Evolutionary conservation across 2,888 invertebrate genomes (phyloP).

Genomic region (Hirtodrosophila trivittata): DNA sequence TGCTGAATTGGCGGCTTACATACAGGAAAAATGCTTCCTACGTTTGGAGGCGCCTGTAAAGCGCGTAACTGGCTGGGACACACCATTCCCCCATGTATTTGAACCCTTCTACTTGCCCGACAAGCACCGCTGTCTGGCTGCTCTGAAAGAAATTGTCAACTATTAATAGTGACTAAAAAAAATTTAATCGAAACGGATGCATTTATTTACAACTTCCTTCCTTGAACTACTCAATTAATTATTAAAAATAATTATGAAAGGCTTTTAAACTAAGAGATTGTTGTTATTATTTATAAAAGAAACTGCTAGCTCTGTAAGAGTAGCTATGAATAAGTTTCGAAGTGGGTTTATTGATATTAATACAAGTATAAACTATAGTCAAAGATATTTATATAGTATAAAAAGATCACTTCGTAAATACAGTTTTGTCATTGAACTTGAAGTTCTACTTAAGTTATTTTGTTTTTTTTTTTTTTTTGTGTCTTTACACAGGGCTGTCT

Average conservation of each 20-base stretch:
- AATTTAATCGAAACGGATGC: slow-evolving; percentile 68
- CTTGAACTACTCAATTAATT: slow-evolving; percentile 1
- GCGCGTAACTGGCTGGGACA: slow-evolving; percentile 96
- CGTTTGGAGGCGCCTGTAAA: slow-evolving; percentile 96
- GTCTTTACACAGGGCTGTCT: no score
- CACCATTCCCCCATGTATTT: slow-evolving; percentile 98
- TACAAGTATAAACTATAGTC: no score
- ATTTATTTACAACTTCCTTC: slow-evolving; percentile 77
- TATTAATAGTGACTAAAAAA: slow-evolving; percentile 85
- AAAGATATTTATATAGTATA: no score
- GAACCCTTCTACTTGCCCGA: slow-evolving; percentile 98
- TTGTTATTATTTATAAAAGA: no score
- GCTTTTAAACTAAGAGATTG: no score
- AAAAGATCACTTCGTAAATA: no score
- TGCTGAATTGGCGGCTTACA: slow-evolving; percentile 95
- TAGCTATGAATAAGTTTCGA: no score
- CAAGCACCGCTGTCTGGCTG: slow-evolving; percentile 95
- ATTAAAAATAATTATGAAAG: neutral
- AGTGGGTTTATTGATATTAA: no score
- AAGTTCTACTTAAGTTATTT: no score
- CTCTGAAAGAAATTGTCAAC: slow-evolving; percentile 89
- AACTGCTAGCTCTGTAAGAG: no score
- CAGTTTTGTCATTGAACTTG: no score
- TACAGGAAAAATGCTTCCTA: slow-evolving; percentile 97
- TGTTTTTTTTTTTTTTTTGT: no score